A percentile compares a stretch with the other conserved stretches of the same genome.
These are phyloP conservation scores for Platysteira castanea DNA, from an alignment of 2,113 vertebrate genomes.

Conservation along the genomic window DNA sequence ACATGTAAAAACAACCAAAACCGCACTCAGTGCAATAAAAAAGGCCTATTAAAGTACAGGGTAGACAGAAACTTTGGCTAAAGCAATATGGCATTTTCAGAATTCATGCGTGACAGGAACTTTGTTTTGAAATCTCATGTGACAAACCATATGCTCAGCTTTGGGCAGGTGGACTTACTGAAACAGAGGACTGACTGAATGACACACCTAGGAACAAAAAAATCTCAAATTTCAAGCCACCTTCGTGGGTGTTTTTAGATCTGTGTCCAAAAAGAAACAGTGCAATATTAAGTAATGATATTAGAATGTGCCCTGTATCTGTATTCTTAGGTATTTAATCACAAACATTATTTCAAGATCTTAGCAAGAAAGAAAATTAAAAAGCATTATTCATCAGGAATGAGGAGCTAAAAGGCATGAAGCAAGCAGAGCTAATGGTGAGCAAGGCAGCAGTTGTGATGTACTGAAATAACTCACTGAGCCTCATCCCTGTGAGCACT, in stretches of 20 bases:
- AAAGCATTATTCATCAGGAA: not conserved
- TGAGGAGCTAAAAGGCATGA: not conserved
- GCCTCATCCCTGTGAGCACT: not conserved
- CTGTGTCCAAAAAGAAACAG: not conserved
- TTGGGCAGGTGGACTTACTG: not conserved
- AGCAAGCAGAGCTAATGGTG: not conserved
- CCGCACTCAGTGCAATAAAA: not conserved
- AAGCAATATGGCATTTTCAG: not conserved
- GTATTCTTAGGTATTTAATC: not conserved
- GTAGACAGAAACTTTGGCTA: not conserved
- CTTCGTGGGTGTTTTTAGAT: not conserved
- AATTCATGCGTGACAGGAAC: not conserved
- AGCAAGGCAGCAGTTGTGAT: not conserved
- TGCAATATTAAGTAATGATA: not conserved
- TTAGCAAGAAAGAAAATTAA: not conserved
- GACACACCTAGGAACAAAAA: not conserved
- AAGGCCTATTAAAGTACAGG: not conserved
- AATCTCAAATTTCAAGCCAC: not conserved
- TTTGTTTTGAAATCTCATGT: not conserved
- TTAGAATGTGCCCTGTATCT: not conserved
- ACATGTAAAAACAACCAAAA: not conserved
- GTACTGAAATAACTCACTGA: not conserved
- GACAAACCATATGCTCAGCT: not conserved
- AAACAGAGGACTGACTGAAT: not conserved
- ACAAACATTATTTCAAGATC: not conserved